These are phyloP conservation scores for Bostrychus sinensis DNA, from an alignment of 2,113 vertebrate genomes.

Conservation along the genomic window DNA sequence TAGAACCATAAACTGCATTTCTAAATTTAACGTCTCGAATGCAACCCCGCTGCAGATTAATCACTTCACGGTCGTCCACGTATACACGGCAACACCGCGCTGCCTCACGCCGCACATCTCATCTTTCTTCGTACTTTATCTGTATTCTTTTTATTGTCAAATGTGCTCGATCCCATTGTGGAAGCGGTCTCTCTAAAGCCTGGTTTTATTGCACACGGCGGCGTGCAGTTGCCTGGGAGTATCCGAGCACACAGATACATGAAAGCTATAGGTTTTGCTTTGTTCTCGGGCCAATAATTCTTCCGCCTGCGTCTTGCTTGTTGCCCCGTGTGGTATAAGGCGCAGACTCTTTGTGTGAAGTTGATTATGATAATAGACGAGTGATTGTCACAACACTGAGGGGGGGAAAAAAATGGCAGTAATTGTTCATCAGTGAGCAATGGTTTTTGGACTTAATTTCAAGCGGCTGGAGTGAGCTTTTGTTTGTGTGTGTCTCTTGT, in stretches of 20 bases:
- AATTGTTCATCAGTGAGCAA: conserved; percentile 58
- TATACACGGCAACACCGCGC: no score
- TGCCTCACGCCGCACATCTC: not conserved
- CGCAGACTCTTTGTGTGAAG: conserved; percentile 36
- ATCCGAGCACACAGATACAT: not conserved
- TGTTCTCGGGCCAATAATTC: not conserved
- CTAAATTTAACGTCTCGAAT: conserved; percentile 7
- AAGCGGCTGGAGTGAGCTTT: conserved; percentile 18
- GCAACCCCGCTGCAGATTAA: conserved; percentile 1
- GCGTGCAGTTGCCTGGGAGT: not conserved
- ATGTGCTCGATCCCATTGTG: not conserved
- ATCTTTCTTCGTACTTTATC: not conserved
- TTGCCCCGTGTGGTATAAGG: not conserved
- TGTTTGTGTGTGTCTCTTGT: not conserved
- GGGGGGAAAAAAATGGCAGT: conserved; percentile 13
- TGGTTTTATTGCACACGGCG: not conserved
- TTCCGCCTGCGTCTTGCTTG: conserved; percentile 1
- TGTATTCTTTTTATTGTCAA: not conserved
- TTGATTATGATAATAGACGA: conserved; percentile 51
- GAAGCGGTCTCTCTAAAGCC: not conserved
- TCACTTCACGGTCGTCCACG: not conserved
- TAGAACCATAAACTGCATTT: not conserved
- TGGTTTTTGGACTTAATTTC: conserved; percentile 47
- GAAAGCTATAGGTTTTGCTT: conserved; percentile 1
- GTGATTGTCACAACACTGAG: conserved; percentile 40